Evolutionary conservation across 2,113 vertebrate species (phyloP).

Genomic region (Varanus salvator): DNA sequence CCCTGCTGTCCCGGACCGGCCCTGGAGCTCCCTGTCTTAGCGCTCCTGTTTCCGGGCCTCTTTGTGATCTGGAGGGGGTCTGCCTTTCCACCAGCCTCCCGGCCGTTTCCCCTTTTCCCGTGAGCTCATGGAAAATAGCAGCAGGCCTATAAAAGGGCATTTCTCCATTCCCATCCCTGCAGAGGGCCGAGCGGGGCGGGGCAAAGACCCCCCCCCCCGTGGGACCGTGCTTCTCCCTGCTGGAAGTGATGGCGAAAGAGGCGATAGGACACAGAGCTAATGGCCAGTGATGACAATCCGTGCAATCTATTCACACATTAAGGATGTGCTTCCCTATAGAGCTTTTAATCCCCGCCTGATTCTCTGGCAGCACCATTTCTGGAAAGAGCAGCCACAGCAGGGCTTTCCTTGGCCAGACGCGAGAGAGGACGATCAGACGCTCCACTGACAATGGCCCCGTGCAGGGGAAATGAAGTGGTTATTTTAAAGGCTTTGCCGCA

Average conservation of each 20-base stretch:
- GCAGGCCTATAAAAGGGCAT: slow-evolving; percentile 47
- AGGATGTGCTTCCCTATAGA: background rate
- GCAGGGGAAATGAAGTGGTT: background rate
- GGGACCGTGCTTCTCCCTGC: background rate
- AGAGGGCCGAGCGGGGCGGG: background rate
- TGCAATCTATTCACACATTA: background rate
- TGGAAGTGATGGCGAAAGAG: background rate
- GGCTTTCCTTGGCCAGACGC: background rate
- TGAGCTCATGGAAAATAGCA: slow-evolving; percentile 44
- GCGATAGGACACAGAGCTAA: background rate
- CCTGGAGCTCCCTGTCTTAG: background rate
- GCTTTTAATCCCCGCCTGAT: background rate
- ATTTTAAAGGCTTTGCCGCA: background rate
- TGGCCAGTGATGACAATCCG: background rate
- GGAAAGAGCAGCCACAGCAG: background rate
- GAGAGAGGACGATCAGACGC: background rate
- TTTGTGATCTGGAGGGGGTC: background rate
- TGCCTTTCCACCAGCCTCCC: background rate
- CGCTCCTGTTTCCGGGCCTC: background rate
- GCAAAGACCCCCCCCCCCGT: background rate
- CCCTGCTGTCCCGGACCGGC: background rate
- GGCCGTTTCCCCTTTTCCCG: background rate
- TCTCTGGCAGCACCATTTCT: background rate
- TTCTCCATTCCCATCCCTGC: background rate
- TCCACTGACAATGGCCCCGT: background rate